Conservation (phyloP, 2,113 vertebrate species). For the Zootoca vivipara region DNA sequence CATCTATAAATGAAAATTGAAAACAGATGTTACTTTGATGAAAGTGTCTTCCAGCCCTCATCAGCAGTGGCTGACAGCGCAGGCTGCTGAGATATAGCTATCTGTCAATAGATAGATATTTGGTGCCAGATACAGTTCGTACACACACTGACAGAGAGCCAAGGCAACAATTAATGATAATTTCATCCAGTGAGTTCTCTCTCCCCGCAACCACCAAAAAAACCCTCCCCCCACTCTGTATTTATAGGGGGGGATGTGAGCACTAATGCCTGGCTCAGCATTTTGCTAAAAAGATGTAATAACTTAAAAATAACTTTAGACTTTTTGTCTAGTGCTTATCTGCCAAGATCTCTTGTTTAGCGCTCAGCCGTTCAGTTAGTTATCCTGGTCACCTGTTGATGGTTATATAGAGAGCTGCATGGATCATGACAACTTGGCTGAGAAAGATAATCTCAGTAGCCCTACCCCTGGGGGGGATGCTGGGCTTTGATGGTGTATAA, state of each 20-base stretch:
- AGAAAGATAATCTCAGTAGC: not conserved
- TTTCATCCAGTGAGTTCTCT: constrained; percentile 19
- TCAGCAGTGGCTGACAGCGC: constrained; percentile 50
- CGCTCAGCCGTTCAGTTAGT: not conserved
- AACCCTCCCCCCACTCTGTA: constrained; percentile 7
- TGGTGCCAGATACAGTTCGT: constrained; percentile 59
- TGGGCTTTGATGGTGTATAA: not conserved
- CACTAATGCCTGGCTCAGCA: not conserved
- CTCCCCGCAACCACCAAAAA: not conserved
- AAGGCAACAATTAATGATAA: constrained; percentile 56
- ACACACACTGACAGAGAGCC: constrained; percentile 44
- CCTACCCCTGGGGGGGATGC: not conserved
- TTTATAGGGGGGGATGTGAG: constrained; percentile 36
- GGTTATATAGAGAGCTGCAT: not conserved
- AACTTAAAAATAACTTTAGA: constrained; percentile 1
- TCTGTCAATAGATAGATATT: constrained; percentile 66
- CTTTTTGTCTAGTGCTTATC: constrained; percentile 21
- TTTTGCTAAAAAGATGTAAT: not conserved
- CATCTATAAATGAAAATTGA: constrained; percentile 68
- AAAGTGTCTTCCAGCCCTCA: constrained; percentile 58
- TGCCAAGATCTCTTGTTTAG: not conserved
- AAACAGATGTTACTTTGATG: constrained; percentile 75
- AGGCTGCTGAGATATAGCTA: constrained; percentile 58
- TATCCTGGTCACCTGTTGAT: not conserved
- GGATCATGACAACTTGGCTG: constrained; percentile 8